These are phyloP conservation scores for Epinotia demarniana DNA, from an alignment of 2,888 invertebrate genomes.

Conservation along the genomic window DNA sequence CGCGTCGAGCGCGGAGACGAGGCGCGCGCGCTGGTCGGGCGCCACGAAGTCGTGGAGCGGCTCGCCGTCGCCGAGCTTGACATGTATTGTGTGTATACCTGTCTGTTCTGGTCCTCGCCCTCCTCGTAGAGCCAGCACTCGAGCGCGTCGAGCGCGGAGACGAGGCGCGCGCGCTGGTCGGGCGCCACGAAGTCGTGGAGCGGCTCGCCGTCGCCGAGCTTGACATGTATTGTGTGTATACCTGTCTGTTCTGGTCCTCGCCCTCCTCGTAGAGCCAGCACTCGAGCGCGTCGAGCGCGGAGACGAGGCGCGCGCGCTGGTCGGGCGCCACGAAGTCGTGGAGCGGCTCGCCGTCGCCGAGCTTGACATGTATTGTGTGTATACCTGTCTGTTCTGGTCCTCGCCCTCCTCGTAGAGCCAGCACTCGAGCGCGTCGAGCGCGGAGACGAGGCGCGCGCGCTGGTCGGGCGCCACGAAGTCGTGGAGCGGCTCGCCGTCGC, in stretches of 20 bases:
- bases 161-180: no score
- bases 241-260: not conserved
- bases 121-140: no score
- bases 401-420: slow-evolving; percentile 1
- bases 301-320: not conserved
- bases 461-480: not conserved
- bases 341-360: not conserved
- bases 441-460: not conserved
- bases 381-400: not conserved
- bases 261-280: slow-evolving; percentile 1
- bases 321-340: not conserved
- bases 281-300: not conserved
- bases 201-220: no score
- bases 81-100: no score
- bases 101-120: no score
- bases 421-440: not conserved
- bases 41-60: no score
- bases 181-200: no score
- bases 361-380: not conserved
- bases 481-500: not conserved
- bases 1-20: no score
- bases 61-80: no score
- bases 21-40: no score
- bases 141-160: no score
- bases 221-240: no score